These are phyloP conservation scores for Brassicogethes aeneus DNA, from an alignment of 2,888 invertebrate genomes.

Conservation along the genomic window DNA sequence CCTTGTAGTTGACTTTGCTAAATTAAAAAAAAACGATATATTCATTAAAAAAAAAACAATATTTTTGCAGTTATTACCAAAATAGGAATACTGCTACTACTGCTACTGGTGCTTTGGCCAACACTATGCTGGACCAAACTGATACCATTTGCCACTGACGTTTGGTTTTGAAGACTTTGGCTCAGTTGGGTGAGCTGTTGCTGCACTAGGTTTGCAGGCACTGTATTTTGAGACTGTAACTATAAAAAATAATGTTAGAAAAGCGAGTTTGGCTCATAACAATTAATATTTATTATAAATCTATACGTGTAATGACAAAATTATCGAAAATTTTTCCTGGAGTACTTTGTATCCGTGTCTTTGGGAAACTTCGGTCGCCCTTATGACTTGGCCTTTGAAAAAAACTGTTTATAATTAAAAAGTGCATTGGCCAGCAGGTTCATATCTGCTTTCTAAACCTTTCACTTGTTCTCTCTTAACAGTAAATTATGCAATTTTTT, in stretches of 20 bases:
- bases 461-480: too few relatives aligned
- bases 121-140: conserved; percentile 43
- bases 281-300: conserved; percentile 2
- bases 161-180: conserved; percentile 21
- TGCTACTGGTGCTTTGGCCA: conserved; percentile 45
- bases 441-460: too few relatives aligned
- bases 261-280: not conserved
- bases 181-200: conserved; percentile 30
- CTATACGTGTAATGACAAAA: too few relatives aligned
- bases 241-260: conserved; percentile 9
- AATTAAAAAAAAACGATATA: too few relatives aligned
- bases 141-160: conserved; percentile 35
- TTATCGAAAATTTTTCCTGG: too few relatives aligned
- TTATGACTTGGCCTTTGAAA: too few relatives aligned
- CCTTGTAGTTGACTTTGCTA: conserved; percentile 27
- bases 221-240: conserved; percentile 20
- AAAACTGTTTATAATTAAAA: too few relatives aligned
- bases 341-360: too few relatives aligned
- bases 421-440: too few relatives aligned
- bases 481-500: too few relatives aligned
- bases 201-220: conserved; percentile 25
- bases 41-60: too few relatives aligned
- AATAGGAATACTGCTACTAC: conserved; percentile 61
- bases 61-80: conserved; percentile 52
- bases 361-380: too few relatives aligned